Base-by-base conservation (phyloP, 1,140 invertebrate species). In the Oedothorax gibbosus region DNA sequence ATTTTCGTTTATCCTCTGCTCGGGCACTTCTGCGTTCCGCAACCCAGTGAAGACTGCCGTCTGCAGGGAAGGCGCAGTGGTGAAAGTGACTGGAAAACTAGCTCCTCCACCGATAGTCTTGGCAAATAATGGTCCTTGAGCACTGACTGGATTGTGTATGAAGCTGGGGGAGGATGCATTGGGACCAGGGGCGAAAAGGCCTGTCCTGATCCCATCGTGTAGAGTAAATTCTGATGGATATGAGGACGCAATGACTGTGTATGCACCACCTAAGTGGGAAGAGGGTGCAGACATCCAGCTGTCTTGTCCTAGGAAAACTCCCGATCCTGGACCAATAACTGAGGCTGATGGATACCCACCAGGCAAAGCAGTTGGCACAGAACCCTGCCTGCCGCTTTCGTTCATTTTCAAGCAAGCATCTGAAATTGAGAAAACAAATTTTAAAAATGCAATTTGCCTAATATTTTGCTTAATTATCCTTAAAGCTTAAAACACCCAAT, bases 341-440 rank as follows among this genome's bases (percentile, higher is more conserved):
- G 85, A 69, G 54, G 68, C 20, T 21, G 81, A 53, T 57, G 56
- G 68, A 85, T 85, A 86, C 20, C 77, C 65, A 62, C 76, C 78
- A 64, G 86, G 86, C 64, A 87, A 57, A 21, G 69, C 82, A 56
- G 82, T 51, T 11, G 82, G 82, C 20, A 80, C 62, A 56, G 83
- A 21, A 56, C 71, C 81, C 56, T 87, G 86, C 75, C 76, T 71
- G 21, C 86, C 69, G 53, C 80, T 86, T 62, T 86, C 86, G 57
- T 78, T 85, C 86, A 86, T 86, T 21, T 57, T 80, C 77, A 60
- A 56, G 5, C 14, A 14, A 5, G 20, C 50, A 71, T 71, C 69
- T 71, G 15, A 14, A 54, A 71, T 53, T n/a, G 9, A 71, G 54
- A 53, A 18, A 5, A 5, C 35, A 35, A 2, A 35, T 35, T 35